Percentiles rank a stretch among this genome's conserved stretches.
Conservation (phyloP, 1,140 invertebrate genomes). For the Trichomalopsis sarcophagae region DNA sequence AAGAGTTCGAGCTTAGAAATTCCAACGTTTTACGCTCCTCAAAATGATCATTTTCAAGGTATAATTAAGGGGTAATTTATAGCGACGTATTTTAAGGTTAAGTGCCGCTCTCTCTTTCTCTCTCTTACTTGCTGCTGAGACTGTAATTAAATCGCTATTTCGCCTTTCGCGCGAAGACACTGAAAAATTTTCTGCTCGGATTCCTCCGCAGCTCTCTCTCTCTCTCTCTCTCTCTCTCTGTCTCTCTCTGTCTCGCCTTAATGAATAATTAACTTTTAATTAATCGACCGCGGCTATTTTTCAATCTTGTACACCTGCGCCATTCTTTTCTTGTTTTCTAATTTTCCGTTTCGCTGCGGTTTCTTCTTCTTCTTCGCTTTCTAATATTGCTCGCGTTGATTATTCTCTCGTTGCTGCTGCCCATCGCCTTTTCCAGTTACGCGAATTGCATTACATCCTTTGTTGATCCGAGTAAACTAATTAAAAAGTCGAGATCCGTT, state of each 20-base stretch:
- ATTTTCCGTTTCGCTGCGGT: neutral
- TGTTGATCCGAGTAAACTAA: too few species aligned
- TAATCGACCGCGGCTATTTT: neutral
- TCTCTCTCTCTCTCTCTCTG: neutral
- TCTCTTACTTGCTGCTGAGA: neutral
- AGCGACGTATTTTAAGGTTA: neutral
- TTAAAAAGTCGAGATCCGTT: too few species aligned
- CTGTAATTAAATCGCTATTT: conserved; percentile 6
- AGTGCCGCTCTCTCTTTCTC: neutral
- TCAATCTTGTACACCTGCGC: neutral
- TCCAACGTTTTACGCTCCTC: neutral
- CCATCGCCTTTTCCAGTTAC: neutral
- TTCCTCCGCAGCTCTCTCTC: neutral
- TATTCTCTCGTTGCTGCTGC: neutral
- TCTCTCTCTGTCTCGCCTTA: neutral
- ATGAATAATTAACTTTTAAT: conserved; percentile 27
- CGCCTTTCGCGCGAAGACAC: neutral
- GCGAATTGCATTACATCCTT: neutral
- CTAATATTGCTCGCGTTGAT: neutral
- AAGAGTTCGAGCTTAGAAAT: neutral
- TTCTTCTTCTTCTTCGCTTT: neutral
- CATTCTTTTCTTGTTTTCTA: neutral
- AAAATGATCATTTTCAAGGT: neutral
- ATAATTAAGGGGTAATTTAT: conserved; percentile 1
- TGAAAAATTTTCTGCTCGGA: neutral